Evolutionary conservation across 1,140 invertebrate genomes (phyloP), one percentile per base, ranked within the genome.

Genomic region (Papilio xuthus): DNA sequence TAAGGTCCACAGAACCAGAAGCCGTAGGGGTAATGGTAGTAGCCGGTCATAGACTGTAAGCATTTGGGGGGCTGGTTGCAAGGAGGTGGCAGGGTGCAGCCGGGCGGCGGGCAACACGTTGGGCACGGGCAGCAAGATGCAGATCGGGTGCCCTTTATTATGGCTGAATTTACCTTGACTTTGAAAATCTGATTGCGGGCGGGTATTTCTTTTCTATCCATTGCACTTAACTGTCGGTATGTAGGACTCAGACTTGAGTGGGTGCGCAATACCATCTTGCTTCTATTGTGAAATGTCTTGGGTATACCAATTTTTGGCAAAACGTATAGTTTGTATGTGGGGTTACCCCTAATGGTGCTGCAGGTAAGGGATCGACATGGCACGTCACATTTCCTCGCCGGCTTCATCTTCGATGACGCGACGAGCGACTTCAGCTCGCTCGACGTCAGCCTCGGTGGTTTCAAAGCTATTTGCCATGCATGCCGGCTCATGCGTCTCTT

Each of bases 1-100:
- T 78, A 80, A 94, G 94, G 89, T 90, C 87, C 87, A 50, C 87
- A 89, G 70, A 86, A 88, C 87, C 87, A 89, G 20, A 81, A 85
- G 7, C 87, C 87, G 53, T 89, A 89, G 0, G 87, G 87, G 50
- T 89, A 89, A 67, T 88, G 86, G 74, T 88, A 90, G 44, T 90
- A 90, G 12, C 88, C 88, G 0, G 88, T 90, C 85, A 88, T 86
- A 44, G 86, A 82, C 75, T 89, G 86, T 0, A 88, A 20, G 42
- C 86, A 86, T 50, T 82, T 83, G 3, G 85, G 56, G 2, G 85
- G 82, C 28, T 78, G 78, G 44, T 87, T 87, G 32, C 85, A 85
- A 1, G 86, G 84, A 9, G 86, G 84, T 0, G 86, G 86, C 0
- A 88, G 80, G 10, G 76, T 79, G 37, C 60, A 53, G 18, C 78